phyloP scores from a whole-genome alignment of 1,140 invertebrate species.

The Drosophila setifemur region DNA sequence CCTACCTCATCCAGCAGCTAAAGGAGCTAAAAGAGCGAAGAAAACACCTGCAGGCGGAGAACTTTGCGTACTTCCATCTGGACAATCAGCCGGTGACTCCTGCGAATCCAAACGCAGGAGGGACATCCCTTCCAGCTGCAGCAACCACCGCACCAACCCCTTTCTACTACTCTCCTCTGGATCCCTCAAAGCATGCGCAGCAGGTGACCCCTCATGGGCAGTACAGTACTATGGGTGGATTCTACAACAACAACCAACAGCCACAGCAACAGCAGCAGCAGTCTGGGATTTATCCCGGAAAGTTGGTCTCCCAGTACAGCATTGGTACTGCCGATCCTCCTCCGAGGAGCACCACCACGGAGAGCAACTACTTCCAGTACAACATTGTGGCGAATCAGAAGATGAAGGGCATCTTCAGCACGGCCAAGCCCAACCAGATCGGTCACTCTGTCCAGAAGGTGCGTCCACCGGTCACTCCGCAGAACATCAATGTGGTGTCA shows the following conservation, averaged over 20 bases:
- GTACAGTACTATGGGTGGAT: constrained; percentile 83
- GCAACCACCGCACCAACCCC: constrained; percentile 16
- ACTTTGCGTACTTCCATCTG: constrained; percentile 80
- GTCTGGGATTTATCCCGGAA: constrained; percentile 35
- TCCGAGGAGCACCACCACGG: constrained; percentile 52
- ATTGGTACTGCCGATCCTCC: constrained; percentile 38
- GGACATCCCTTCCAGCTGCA: neutral
- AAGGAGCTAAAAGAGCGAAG: constrained; percentile 67
- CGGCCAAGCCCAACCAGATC: constrained; percentile 42
- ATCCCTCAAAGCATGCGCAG: constrained; percentile 17
- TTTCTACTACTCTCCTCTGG: constrained; percentile 24
- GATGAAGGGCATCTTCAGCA: constrained; percentile 68
- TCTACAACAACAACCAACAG: constrained; percentile 84
- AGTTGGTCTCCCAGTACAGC: constrained; percentile 72
- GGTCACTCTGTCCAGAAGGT: constrained; percentile 45
- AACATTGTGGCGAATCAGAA: constrained; percentile 78
- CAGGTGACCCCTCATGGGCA: constrained; percentile 80
- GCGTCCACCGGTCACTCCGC: constrained; percentile 45
- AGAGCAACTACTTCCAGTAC: constrained; percentile 78
- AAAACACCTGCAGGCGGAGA: constrained; percentile 71
- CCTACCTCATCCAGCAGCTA: constrained; percentile 69
- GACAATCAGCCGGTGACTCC: constrained; percentile 61
- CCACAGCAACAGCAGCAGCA: constrained; percentile 27
- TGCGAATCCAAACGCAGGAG: neutral
- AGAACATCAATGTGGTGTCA: constrained; percentile 65